These are phyloP conservation scores for Acrossocheilus wenchowensis DNA, from an alignment of 2,797 vertebrate genomes.

Conservation along the genomic window DNA sequence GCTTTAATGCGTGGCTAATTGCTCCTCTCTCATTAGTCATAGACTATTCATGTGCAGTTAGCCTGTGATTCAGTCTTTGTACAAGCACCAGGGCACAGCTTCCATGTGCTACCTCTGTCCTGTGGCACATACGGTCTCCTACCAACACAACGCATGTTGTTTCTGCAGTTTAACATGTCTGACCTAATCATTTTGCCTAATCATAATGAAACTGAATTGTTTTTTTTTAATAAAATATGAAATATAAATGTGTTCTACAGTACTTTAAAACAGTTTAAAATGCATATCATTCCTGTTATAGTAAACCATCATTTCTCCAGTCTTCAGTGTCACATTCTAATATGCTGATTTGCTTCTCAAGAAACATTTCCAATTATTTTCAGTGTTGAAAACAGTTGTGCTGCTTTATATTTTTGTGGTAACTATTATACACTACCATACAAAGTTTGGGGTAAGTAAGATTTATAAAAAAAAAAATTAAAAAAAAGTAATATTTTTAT, in stretches of 20 bases:
- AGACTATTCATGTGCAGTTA: conserved; percentile 75
- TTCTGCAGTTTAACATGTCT: not conserved
- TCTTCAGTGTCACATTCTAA: too few species aligned
- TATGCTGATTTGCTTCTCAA: not conserved
- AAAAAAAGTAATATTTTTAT: too few species aligned
- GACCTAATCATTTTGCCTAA: not conserved
- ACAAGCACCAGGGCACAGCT: conserved; percentile 52
- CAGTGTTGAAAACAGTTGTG: not conserved
- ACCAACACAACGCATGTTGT: not conserved
- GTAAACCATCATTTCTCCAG: too few species aligned
- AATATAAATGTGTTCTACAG: too few species aligned
- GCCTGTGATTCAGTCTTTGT: conserved; percentile 62
- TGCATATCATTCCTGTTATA: too few species aligned
- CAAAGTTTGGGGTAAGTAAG: not conserved
- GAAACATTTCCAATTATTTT: not conserved
- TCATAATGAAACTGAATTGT: not conserved
- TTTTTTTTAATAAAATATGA: too few species aligned
- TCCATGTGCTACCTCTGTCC: conserved; percentile 56
- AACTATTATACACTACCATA: not conserved
- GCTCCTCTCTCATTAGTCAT: conserved; percentile 72
- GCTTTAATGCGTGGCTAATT: conserved; percentile 70
- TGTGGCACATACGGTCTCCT: conserved; percentile 19
- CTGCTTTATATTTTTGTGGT: not conserved
- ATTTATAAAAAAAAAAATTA: too few species aligned
- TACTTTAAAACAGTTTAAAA: too few species aligned